Conservation (phyloP, 2,797 vertebrate species). For the Natrix natrix region DNA sequence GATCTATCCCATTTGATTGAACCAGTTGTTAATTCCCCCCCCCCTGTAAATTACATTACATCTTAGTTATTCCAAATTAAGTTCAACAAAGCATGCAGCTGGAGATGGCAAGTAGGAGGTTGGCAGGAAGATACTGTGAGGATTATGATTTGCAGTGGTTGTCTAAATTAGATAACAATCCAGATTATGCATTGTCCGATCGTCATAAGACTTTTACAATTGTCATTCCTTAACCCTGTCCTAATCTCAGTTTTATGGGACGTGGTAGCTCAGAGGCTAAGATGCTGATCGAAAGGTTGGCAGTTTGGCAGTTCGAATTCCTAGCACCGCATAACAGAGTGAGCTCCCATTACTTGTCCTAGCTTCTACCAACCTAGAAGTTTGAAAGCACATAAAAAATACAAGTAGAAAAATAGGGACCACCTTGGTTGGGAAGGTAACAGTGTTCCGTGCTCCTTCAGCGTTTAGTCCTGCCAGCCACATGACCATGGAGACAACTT, state of each 20-base stretch:
- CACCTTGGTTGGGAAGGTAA: no score
- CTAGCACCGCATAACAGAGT: no score
- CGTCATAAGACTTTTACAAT: neutral
- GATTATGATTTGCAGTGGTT: neutral
- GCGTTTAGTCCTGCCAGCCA: no score
- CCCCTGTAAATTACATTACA: neutral
- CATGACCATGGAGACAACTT: no score
- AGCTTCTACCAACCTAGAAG: no score
- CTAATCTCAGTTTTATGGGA: neutral
- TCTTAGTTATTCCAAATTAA: neutral
- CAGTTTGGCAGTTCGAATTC: no score
- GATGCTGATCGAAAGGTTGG: no score
- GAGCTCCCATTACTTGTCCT: no score
- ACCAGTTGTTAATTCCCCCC: neutral
- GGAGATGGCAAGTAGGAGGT: neutral
- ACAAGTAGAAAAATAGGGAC: no score
- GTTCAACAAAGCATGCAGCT: neutral
- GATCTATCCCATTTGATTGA: neutral
- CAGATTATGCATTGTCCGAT: neutral
- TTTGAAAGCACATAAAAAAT: no score
- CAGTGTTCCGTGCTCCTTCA: no score
- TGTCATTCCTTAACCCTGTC: neutral
- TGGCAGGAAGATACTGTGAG: neutral
- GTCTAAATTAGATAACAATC: neutral
- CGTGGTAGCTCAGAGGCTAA: no score